These are phyloP conservation scores for Drosophila paracracens DNA, from an alignment of 2,888 invertebrate species.

Conservation along the genomic window DNA sequence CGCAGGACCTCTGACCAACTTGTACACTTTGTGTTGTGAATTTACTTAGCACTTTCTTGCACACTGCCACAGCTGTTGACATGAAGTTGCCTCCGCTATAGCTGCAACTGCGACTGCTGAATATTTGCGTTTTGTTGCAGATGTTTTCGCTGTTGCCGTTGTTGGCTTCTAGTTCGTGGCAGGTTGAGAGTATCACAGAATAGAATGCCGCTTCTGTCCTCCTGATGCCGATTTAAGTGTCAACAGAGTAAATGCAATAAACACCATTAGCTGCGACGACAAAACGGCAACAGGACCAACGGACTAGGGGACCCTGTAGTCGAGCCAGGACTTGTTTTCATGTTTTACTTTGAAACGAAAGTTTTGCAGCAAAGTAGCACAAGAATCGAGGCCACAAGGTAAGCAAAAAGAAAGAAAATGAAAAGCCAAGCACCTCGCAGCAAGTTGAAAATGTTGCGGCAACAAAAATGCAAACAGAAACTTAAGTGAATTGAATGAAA, in stretches of 20 bases:
- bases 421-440: conserved; percentile 31
- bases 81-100: conserved; percentile 18
- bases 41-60: conserved; percentile 76
- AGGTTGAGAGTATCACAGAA: conserved; percentile 53
- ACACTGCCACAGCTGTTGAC: conserved; percentile 54
- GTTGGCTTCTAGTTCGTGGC: neutral
- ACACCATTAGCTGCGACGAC: conserved; percentile 75
- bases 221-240: conserved; percentile 75
- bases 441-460: conserved; percentile 54
- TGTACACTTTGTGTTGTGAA: conserved; percentile 69
- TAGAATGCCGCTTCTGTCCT: conserved; percentile 41
- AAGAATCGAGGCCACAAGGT: conserved; percentile 57
- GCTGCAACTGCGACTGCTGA: conserved; percentile 41
- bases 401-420: conserved; percentile 21
- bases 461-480: conserved; percentile 73
- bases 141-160: conserved; percentile 28
- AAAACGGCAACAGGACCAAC: conserved; percentile 6
- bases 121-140: conserved; percentile 71
- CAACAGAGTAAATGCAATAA: conserved; percentile 78
- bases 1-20: conserved; percentile 35
- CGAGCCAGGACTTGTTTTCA: conserved; percentile 38
- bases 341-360: conserved; percentile 59
- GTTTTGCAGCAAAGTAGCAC: conserved; percentile 50
- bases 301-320: conserved; percentile 3
- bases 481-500: conserved; percentile 78